phyloP scores from a whole-genome alignment of 2,113 vertebrate species.

The Alligator sinensis region DNA sequence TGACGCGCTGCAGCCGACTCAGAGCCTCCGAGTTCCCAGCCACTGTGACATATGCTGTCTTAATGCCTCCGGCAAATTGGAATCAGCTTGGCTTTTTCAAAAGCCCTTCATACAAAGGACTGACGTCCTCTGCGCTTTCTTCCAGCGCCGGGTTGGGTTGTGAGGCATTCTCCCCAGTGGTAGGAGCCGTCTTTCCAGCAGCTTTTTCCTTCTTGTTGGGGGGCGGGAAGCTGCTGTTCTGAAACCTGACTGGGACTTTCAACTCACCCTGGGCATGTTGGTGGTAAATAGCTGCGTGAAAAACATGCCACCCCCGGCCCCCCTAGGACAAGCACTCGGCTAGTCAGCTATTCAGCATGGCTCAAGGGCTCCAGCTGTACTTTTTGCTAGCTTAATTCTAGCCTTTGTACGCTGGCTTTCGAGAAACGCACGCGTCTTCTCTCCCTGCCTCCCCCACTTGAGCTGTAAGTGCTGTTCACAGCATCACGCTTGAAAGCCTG shows the following conservation, averaged over 20 bases:
- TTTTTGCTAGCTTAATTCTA: conserved; percentile 32
- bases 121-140: conserved; percentile 73
- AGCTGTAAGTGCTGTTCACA: conserved; percentile 51
- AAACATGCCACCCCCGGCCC: neutral
- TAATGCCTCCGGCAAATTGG: conserved; percentile 69
- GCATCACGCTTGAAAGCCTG: conserved; percentile 11
- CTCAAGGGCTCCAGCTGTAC: conserved; percentile 24
- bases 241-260: conserved; percentile 30
- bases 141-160: conserved; percentile 62
- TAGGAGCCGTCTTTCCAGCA: conserved; percentile 58
- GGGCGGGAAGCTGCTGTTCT: conserved; percentile 34
- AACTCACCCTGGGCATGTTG: conserved; percentile 21
- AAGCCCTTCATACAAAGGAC: conserved; percentile 71
- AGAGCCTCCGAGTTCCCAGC: conserved; percentile 47
- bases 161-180: conserved; percentile 65
- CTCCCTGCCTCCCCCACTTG: conserved; percentile 15
- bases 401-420: conserved; percentile 32
- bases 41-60: conserved; percentile 73
- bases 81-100: conserved; percentile 72
- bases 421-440: conserved; percentile 24
- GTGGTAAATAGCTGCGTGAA: conserved; percentile 31
- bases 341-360: conserved; percentile 36
- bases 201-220: neutral
- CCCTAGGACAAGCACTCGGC: conserved; percentile 52
- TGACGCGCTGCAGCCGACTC: neutral